These are phyloP conservation scores for Perithous albicinctus DNA, from an alignment of 2,888 invertebrate species.

Conservation along the genomic window DNA sequence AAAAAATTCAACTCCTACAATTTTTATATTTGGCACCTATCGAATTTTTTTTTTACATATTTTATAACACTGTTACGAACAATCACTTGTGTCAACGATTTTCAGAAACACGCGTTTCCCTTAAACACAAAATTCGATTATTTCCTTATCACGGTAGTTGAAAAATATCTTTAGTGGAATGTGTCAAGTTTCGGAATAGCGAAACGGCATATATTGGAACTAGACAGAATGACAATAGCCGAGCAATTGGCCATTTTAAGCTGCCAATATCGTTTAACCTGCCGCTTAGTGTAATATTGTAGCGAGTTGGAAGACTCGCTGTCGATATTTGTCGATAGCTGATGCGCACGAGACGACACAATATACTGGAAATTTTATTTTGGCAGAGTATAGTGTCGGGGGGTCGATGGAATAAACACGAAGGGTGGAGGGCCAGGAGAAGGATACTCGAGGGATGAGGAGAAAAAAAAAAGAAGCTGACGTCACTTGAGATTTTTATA, in stretches of 20 bases:
- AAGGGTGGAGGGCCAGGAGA: conserved; percentile 5
- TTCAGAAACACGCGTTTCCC: neutral
- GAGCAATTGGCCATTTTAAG: neutral
- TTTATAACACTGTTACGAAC: too few species aligned
- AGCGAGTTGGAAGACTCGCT: neutral
- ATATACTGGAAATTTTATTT: conserved; percentile 44
- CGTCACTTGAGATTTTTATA: conserved; percentile 57
- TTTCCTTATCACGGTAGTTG: neutral
- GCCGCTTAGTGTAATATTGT: conserved; percentile 16
- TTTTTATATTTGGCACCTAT: too few species aligned
- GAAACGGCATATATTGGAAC: neutral
- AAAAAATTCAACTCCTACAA: too few species aligned
- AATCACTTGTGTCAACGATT: too few species aligned
- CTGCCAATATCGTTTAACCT: conserved; percentile 7
- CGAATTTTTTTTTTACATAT: too few species aligned
- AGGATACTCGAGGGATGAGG: conserved; percentile 1
- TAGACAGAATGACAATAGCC: neutral
- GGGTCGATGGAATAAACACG: conserved; percentile 35
- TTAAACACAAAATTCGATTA: neutral
- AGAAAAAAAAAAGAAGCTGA: conserved; percentile 42
- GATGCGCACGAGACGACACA: neutral
- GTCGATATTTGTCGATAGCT: conserved; percentile 40
- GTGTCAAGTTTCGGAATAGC: neutral
- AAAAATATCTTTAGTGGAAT: neutral
- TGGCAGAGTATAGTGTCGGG: neutral